A percentile compares a stretch with the other conserved stretches of the same genome.
phyloP scores from a whole-genome alignment of 1,140 invertebrate species.

The Drosophila repletoides region DNA sequence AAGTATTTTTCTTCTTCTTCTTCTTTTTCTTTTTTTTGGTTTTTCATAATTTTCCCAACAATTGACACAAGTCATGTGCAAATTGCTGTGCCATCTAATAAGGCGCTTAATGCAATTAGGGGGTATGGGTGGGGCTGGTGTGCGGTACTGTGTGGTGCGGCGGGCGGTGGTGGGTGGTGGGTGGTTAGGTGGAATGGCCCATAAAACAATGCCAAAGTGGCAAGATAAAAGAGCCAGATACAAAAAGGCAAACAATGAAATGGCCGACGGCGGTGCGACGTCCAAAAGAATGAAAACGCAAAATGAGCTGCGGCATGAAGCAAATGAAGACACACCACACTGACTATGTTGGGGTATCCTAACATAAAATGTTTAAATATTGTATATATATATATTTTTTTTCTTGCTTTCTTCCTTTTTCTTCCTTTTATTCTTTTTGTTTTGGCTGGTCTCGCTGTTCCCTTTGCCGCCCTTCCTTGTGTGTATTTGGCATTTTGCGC shows the following conservation, averaged over 20 bases:
- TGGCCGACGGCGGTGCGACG: slow-evolving; percentile 44
- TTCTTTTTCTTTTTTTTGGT: no score
- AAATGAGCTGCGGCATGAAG: slow-evolving; percentile 54
- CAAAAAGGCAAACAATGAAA: slow-evolving; percentile 68
- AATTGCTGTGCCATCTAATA: slow-evolving; percentile 70
- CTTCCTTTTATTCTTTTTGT: slow-evolving; percentile 6
- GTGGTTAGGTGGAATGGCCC: slow-evolving; percentile 1
- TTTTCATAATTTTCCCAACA: slow-evolving; percentile 11
- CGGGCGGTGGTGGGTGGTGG: not conserved
- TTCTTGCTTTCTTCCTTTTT: not conserved
- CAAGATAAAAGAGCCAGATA: slow-evolving; percentile 63
- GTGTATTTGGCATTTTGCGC: slow-evolving; percentile 45
- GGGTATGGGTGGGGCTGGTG: not conserved
- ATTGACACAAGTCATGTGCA: slow-evolving; percentile 60
- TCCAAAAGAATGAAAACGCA: slow-evolving; percentile 52
- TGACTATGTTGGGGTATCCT: not conserved
- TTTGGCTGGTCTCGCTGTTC: not conserved
- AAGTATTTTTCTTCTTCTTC: no score
- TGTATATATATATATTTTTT: slow-evolving; percentile 22
- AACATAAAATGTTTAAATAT: slow-evolving; percentile 58
- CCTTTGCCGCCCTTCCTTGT: not conserved
- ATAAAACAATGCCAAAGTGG: slow-evolving; percentile 71
- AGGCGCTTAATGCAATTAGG: slow-evolving; percentile 68
- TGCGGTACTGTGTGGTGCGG: not conserved
- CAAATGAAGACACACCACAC: slow-evolving; percentile 50